Conservation (phyloP, 2,888 invertebrate species). For the Heliconius sara region DNA sequence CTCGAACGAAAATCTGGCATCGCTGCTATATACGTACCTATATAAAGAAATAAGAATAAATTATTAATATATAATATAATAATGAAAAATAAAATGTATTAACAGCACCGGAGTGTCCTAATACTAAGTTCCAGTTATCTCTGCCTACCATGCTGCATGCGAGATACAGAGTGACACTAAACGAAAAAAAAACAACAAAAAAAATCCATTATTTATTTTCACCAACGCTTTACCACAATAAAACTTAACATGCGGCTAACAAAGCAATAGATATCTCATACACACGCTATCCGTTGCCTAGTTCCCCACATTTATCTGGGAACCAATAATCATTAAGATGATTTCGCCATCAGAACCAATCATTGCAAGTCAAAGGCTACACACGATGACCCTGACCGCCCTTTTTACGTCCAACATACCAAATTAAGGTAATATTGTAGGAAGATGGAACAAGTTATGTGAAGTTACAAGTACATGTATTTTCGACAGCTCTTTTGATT, state of each 20-base stretch:
- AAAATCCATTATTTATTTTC: background rate
- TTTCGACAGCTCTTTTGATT: constrained; percentile 67
- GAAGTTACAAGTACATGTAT: constrained; percentile 43
- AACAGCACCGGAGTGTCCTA: background rate
- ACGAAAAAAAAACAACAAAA: too few species aligned
- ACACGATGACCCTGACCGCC: constrained; percentile 58
- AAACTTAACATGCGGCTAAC: background rate
- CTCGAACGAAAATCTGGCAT: too few species aligned
- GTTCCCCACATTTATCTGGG: constrained; percentile 37
- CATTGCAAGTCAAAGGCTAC: constrained; percentile 56
- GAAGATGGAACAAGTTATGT: constrained; percentile 48
- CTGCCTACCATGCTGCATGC: background rate
- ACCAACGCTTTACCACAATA: background rate
- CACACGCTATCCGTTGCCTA: constrained; percentile 6
- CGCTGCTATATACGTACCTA: too few species aligned
- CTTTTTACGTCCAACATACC: constrained; percentile 60
- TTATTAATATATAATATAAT: too few species aligned
- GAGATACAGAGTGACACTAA: background rate
- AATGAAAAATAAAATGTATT: too few species aligned
- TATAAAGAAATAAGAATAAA: too few species aligned
- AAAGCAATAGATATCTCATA: constrained; percentile 19
- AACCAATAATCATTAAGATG: constrained; percentile 50
- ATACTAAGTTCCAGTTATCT: background rate
- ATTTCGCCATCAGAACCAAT: constrained; percentile 53
- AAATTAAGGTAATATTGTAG: constrained; percentile 68